A percentile compares a stretch with the other conserved stretches of the same genome.
Evolutionary conservation across 2,797 vertebrate genomes (phyloP).

Genomic region (Microtus agrestis): DNA sequence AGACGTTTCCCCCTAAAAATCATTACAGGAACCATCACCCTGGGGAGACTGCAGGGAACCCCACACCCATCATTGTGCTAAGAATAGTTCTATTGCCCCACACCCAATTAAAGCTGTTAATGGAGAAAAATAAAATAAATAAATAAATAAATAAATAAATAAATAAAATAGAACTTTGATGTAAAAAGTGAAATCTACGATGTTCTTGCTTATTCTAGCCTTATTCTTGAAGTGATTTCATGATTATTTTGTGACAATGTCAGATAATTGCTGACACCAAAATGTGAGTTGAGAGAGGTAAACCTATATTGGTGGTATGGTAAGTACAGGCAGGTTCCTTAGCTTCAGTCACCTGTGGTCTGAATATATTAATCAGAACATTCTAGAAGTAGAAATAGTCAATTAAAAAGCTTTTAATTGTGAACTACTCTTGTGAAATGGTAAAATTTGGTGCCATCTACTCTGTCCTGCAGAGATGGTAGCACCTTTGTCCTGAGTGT

Average conservation of each 20-base stretch:
- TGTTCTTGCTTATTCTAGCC: neutral
- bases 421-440: no score
- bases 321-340: neutral
- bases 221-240: neutral
- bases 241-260: neutral
- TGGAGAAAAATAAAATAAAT: no score
- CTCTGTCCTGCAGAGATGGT: neutral
- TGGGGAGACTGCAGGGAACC: no score
- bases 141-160: no score
- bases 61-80: no score
- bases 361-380: neutral
- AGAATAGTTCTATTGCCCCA: no score
- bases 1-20: no score
- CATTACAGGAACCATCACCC: no score
- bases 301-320: neutral
- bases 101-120: no score
- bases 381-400: neutral
- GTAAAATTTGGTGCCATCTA: fast-evolving
- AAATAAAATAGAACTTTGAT: neutral
- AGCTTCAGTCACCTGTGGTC: no score
- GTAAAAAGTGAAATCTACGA: neutral
- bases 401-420: neutral
- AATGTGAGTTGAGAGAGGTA: neutral
- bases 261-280: neutral
- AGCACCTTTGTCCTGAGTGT: neutral